Evolutionary conservation across 2,113 vertebrate species (phyloP).

Genomic region (rat (Rattus norvegicus)): DNA sequence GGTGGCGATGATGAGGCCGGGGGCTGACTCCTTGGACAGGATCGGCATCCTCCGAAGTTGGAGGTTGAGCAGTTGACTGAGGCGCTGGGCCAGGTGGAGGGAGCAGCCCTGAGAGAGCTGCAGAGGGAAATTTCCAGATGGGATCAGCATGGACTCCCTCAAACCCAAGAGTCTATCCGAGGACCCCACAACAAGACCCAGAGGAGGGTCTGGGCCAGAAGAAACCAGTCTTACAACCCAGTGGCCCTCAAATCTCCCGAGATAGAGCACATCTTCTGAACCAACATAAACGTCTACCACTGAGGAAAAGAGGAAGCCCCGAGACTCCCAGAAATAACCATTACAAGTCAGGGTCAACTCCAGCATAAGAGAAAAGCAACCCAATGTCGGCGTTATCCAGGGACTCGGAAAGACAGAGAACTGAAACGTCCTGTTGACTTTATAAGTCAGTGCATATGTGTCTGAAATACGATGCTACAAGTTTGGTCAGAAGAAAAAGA

Average conservation of each 20-base stretch:
- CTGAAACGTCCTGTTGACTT: slow-evolving; percentile 4
- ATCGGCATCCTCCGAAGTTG: slow-evolving; percentile 97
- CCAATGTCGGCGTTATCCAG: neutral
- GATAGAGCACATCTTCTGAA: neutral
- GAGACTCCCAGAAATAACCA: neutral
- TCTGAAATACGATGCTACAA: neutral
- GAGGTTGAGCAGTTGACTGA: slow-evolving; percentile 96
- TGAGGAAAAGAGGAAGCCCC: slow-evolving; percentile 9
- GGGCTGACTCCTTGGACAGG: slow-evolving; percentile 97
- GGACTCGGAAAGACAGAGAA: slow-evolving; percentile 16
- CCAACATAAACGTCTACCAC: neutral
- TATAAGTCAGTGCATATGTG: slow-evolving; percentile 5
- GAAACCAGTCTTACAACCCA: neutral
- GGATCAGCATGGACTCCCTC: neutral
- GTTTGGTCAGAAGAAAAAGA: slow-evolving; percentile 3
- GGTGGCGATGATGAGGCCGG: slow-evolving; percentile 96
- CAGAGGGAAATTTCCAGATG: slow-evolving; percentile 18
- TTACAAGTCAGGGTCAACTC: neutral
- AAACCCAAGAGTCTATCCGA: neutral
- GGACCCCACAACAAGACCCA: neutral
- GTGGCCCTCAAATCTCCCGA: neutral
- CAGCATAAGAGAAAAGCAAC: neutral
- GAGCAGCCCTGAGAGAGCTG: slow-evolving; percentile 95
- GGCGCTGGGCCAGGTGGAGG: slow-evolving; percentile 96
- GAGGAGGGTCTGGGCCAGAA: neutral